Base-by-base conservation (phyloP, 2,888 invertebrate species). In the Apoda limacodes region DNA sequence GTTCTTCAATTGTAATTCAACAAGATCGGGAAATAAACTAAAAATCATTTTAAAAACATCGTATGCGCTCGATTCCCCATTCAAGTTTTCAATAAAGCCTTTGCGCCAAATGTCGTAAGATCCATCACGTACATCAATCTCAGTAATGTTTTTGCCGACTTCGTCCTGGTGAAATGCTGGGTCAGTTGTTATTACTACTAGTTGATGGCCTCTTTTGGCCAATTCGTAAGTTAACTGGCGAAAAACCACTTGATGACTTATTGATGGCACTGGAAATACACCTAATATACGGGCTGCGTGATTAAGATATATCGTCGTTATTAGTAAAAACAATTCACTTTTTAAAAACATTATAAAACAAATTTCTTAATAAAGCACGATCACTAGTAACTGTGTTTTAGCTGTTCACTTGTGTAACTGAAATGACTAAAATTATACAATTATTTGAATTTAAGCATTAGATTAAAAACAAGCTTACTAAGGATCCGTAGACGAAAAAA, bases 161-260 rank as follows among this genome's bases (percentile, higher is more conserved):
- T 43, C n/a, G 10, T 46, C 63, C 35, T 57, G 48, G 0, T 49
- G 38, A 13, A 52, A 70, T 0, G 39, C 53, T 4, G 80, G 76
- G 35, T 80, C 48, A 13, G 81, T 31, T 1, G 82, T 78, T 1
- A 80, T 41, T 0, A 76, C 52, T 0, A 64, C 55, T 0, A 83
- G 43, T 28, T 82, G 58, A 32, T 83, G 82, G 1, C 81, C 82
- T 9, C 68, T 53, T 25, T 44, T 59, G 0, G 59, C 58, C n/a
- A 83, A 44, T 24, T 70, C 72, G 2, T 60, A 50, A 5, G 60
- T 60, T 3, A 82, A 31, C 2, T 62, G 52, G 9, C 66, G 52
- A 32, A 61, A 78, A 0, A 70, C 63, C 0, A 72, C 49, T 48
- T 81, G 80, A 37, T 82, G 82, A 30, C 81, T 82, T 17, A 74